Conservation (phyloP, 2,888 invertebrate species). For the Gasteruption jaculator region DNA sequence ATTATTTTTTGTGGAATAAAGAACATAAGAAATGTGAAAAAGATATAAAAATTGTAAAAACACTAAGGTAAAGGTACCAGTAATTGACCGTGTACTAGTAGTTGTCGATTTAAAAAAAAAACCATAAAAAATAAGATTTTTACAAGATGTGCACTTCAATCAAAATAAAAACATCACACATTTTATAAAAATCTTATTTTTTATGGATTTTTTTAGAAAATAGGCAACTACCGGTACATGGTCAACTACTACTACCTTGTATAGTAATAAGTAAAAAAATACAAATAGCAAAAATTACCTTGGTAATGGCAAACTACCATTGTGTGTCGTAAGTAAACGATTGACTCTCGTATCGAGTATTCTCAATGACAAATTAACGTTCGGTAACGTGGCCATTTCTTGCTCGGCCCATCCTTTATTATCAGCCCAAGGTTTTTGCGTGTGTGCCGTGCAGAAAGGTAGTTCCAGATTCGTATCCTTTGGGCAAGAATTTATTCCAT, state of each 20-base stretch:
- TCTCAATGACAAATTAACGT: constrained; percentile 59
- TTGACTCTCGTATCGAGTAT: constrained; percentile 64
- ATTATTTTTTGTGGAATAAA: background rate
- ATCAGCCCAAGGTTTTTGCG: constrained; percentile 57
- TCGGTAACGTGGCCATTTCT: constrained; percentile 62
- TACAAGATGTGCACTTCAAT: no score
- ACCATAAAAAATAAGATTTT: no score
- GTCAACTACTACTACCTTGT: no score
- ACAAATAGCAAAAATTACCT: constrained; percentile 57
- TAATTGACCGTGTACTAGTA: no score
- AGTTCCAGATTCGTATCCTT: constrained; percentile 45
- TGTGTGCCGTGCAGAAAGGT: constrained; percentile 66
- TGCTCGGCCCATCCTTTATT: constrained; percentile 74
- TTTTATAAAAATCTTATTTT: no score
- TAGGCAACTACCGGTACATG: no score
- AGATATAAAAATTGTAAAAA: constrained; percentile 3
- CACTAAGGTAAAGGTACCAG: background rate
- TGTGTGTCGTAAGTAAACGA: constrained; percentile 67
- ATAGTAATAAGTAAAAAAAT: constrained; percentile 8
- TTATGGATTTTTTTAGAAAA: no score
- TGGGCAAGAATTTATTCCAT: constrained; percentile 2
- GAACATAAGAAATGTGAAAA: no score
- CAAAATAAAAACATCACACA: no score
- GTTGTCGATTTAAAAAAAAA: no score
- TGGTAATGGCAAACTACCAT: constrained; percentile 72